These are phyloP conservation scores for Phortica variegata DNA, from an alignment of 1,140 invertebrate species.

Conservation along the genomic window DNA sequence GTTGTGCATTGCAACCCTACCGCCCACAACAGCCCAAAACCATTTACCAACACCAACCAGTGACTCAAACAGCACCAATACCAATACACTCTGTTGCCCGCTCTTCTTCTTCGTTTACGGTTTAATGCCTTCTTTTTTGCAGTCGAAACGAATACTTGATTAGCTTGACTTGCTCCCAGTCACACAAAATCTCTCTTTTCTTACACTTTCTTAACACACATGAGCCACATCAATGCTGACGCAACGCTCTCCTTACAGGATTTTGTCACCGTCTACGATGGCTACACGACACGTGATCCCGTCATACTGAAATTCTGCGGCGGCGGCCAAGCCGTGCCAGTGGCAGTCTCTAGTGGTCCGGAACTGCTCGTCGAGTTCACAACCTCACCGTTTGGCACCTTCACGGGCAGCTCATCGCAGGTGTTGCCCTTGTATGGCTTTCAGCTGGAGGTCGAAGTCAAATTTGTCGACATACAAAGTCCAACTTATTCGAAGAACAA, in stretches of 20 bases:
- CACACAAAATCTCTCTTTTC: too few relatives aligned
- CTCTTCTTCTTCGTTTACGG: slow-evolving; percentile 37
- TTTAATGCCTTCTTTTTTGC: too few relatives aligned
- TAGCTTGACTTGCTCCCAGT: too few relatives aligned
- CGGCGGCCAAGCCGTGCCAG: slow-evolving; percentile 77
- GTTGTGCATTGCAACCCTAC: too few relatives aligned
- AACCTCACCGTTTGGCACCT: slow-evolving; percentile 85
- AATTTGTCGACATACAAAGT: slow-evolving; percentile 77
- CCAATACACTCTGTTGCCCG: slow-evolving; percentile 38
- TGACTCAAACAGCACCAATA: slow-evolving; percentile 17
- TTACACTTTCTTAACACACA: too few relatives aligned
- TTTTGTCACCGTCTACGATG: slow-evolving; percentile 87
- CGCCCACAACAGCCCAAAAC: too few relatives aligned
- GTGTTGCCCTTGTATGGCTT: slow-evolving; percentile 80
- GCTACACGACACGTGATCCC: slow-evolving; percentile 84
- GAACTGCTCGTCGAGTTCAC: slow-evolving; percentile 86
- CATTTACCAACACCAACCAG: too few relatives aligned
- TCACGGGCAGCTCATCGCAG: slow-evolving; percentile 72
- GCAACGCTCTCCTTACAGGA: slow-evolving; percentile 60
- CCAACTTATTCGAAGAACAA: slow-evolving; percentile 79
- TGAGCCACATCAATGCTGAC: not conserved
- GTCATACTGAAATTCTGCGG: slow-evolving; percentile 88
- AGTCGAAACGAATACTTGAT: too few relatives aligned
- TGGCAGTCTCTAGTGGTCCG: slow-evolving; percentile 78
- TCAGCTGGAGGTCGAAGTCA: slow-evolving; percentile 79